Base-by-base conservation (phyloP, 1,140 invertebrate species). In the Aphelenchoides avenae region DNA sequence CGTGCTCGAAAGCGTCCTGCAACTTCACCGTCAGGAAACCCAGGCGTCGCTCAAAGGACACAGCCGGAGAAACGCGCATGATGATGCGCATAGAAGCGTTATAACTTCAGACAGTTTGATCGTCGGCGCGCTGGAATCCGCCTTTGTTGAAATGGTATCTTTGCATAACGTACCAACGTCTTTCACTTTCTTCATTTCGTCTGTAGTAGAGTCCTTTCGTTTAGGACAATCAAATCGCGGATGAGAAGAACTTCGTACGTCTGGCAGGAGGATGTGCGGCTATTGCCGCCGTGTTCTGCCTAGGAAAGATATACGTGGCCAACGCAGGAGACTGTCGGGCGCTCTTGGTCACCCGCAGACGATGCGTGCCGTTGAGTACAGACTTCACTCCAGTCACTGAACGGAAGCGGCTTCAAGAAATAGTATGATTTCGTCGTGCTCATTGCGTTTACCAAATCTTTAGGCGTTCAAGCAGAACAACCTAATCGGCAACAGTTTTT, bases 271-370 rank as follows among this genome's bases (percentile, higher is more conserved):
- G 89, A n/a, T 90, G 88, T 77, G 89, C 88, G 5, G 86, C 86
- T 20, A 81, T 89, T 41, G 86, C 87, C 0, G 82, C 86, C 27
- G 77, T 90, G 51, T 87, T 90, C 70, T 83, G 89, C 43, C 81
- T 87, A 69, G 87, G 86, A 11, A 87, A 86, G 79, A 78, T 90
- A 42, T 91, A 86, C 79, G 83, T 89, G 40, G 86, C 88, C 15
- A 89, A 90, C 81, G 89, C 89, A 57, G 89, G 89, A 6, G 89
- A 91, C 77, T 87, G 86, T n/a, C 61, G 88, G 67, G 87, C 84
- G 36, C 81, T 86, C 27, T 73, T 86, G 11, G 84, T 82, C 64
- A 79, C 81, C 56, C 79, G 76, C 47, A 74, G 73, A 39, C 70
- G 77, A 42, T 68, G 80, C 2, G 76, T 81, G 44, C 81, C 81